phyloP scores from a whole-genome alignment of 2,888 invertebrate genomes.

The Ceratothoa steindachneri region DNA sequence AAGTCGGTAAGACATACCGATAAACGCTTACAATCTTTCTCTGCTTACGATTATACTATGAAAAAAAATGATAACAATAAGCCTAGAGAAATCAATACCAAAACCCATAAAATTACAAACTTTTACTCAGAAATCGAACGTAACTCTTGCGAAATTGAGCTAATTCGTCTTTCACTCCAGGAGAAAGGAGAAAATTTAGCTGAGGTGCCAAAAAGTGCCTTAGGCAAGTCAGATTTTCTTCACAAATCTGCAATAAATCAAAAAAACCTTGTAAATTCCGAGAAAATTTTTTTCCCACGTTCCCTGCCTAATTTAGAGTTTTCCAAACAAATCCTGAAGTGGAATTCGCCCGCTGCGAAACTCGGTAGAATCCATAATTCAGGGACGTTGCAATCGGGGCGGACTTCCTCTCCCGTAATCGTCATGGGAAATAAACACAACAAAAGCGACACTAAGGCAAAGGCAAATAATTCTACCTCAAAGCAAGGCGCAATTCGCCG shows the following conservation, averaged over 20 bases:
- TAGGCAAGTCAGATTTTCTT: neutral
- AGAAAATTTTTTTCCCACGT: neutral
- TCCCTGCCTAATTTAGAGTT: neutral
- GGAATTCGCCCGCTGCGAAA: neutral
- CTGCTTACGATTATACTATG: no score
- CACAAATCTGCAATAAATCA: neutral
- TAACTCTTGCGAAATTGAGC: neutral
- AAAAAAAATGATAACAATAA: no score
- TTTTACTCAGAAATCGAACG: neutral
- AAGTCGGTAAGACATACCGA: no score
- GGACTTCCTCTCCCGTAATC: neutral
- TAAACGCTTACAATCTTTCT: no score
- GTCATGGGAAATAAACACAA: conserved; percentile 12
- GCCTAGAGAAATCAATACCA: no score
- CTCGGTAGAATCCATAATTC: conserved; percentile 1
- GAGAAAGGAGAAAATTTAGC: neutral
- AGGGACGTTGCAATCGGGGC: neutral
- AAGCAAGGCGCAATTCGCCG: neutral
- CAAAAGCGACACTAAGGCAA: neutral
- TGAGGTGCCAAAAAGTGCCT: neutral
- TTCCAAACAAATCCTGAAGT: neutral
- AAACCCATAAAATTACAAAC: no score
- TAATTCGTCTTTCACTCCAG: neutral
- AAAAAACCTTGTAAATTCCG: neutral
- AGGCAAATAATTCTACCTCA: neutral